Conservation (phyloP, 2,888 invertebrate species). For the Cacoxenus indagator region DNA sequence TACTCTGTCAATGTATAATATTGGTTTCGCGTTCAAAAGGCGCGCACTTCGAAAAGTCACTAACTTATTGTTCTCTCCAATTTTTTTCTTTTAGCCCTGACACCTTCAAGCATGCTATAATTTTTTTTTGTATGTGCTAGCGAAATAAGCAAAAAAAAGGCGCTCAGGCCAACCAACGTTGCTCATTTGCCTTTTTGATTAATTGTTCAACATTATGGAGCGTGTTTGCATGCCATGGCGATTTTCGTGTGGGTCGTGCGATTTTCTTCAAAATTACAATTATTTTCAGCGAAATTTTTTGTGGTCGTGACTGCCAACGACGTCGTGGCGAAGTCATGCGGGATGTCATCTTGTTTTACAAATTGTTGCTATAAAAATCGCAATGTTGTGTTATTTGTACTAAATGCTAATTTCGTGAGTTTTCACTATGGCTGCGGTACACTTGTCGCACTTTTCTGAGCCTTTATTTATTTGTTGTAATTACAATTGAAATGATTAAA, state of each 20-base stretch:
- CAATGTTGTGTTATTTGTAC: constrained; percentile 59
- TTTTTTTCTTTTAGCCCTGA: too few relatives aligned
- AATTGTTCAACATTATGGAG: constrained; percentile 14
- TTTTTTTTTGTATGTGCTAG: not conserved
- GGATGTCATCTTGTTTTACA: constrained; percentile 40
- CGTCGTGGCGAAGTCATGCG: not conserved
- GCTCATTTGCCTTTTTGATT: constrained; percentile 18
- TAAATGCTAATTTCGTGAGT: constrained; percentile 63
- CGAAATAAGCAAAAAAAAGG: not conserved
- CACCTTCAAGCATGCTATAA: not conserved
- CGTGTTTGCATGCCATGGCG: not conserved
- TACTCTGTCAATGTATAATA: too few relatives aligned
- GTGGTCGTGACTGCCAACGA: not conserved
- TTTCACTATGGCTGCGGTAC: constrained; percentile 43
- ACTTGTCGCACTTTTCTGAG: constrained; percentile 11
- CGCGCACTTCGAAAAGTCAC: too few relatives aligned
- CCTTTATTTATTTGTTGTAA: constrained; percentile 11
- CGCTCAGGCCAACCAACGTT: not conserved
- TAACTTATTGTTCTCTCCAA: too few relatives aligned
- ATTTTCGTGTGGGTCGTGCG: not conserved
- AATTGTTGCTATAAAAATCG: constrained; percentile 52
- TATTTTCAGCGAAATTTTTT: not conserved
- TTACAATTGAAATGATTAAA: too few relatives aligned
- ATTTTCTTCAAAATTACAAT: not conserved
- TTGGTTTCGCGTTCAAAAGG: too few relatives aligned